Evolutionary conservation across 2,888 invertebrate genomes (phyloP).

Genomic region (Amphipoea oculea): DNA sequence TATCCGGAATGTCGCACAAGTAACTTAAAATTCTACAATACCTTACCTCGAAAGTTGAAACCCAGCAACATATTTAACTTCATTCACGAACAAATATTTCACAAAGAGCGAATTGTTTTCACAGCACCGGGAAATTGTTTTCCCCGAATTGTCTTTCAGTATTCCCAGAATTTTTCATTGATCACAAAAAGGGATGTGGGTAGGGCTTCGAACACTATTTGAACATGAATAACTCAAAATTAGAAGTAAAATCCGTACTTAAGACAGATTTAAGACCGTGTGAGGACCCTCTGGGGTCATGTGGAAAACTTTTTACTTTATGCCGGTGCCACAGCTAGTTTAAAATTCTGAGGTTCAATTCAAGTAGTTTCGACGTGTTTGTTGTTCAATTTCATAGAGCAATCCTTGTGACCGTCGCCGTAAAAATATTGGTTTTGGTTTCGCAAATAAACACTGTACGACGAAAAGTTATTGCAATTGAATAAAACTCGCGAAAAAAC

Average conservation of each 20-base stretch:
- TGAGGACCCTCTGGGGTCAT: conserved; percentile 26
- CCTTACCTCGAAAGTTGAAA: conserved; percentile 24
- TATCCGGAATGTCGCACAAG: conserved; percentile 40
- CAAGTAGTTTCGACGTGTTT: conserved; percentile 33
- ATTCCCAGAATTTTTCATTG: conserved; percentile 62
- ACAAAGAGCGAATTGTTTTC: conserved; percentile 64
- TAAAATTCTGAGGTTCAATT: conserved; percentile 46
- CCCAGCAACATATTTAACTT: conserved; percentile 47
- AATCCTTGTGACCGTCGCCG: neutral
- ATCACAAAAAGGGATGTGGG: conserved; percentile 52
- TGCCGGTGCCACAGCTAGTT: conserved; percentile 39
- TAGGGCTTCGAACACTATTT: conserved; percentile 16
- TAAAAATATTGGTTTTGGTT: conserved; percentile 41
- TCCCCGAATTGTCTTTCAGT: conserved; percentile 47
- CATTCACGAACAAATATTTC: conserved; percentile 59
- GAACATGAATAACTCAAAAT: conserved; percentile 65
- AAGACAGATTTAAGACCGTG: conserved; percentile 51
- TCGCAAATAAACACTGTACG: conserved; percentile 1
- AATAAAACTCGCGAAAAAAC: conserved; percentile 16
- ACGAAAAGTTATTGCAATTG: conserved; percentile 5
- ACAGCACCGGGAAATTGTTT: conserved; percentile 53
- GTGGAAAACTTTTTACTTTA: conserved; percentile 39
- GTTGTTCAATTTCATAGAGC: conserved; percentile 24
- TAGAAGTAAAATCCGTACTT: conserved; percentile 55
- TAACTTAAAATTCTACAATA: conserved; percentile 47